Percentiles rank a stretch among this genome's conserved stretches.
These are phyloP conservation scores for Oxystoma pomonae DNA, from an alignment of 2,888 invertebrate genomes.

Conservation along the genomic window DNA sequence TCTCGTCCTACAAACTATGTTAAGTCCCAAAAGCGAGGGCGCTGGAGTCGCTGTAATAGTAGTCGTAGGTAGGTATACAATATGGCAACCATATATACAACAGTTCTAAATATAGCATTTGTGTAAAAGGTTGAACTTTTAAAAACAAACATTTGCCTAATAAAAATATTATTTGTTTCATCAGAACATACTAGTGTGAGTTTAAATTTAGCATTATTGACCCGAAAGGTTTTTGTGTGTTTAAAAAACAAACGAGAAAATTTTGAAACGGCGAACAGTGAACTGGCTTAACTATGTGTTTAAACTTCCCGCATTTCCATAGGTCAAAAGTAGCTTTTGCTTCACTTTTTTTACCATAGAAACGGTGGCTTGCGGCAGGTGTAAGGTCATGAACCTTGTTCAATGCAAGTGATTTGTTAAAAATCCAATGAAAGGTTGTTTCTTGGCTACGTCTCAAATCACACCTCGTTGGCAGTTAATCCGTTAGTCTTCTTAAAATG, in stretches of 20 bases:
- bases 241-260: too few species aligned
- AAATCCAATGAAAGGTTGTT: slow-evolving; percentile 39
- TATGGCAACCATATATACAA: too few species aligned
- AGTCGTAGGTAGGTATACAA: too few species aligned
- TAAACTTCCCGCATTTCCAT: slow-evolving; percentile 24
- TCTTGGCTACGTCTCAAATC: slow-evolving; percentile 8
- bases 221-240: background rate
- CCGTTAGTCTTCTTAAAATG: background rate
- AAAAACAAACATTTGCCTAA: background rate
- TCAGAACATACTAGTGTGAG: background rate
- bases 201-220: background rate
- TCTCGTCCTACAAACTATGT: too few species aligned
- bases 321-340: slow-evolving; percentile 34
- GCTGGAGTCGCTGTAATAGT: too few species aligned
- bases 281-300: slow-evolving; percentile 2
- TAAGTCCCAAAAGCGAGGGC: too few species aligned
- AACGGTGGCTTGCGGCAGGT: slow-evolving; percentile 47
- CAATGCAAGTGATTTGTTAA: slow-evolving; percentile 35
- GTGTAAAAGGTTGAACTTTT: background rate
- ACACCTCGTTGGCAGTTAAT: background rate
- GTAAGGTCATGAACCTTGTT: slow-evolving; percentile 47
- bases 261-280: background rate
- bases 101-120: background rate
- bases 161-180: background rate
- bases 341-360: slow-evolving; percentile 30